Conservation (phyloP, 2,797 vertebrate species). For the Pangasius sanitwongsei region DNA sequence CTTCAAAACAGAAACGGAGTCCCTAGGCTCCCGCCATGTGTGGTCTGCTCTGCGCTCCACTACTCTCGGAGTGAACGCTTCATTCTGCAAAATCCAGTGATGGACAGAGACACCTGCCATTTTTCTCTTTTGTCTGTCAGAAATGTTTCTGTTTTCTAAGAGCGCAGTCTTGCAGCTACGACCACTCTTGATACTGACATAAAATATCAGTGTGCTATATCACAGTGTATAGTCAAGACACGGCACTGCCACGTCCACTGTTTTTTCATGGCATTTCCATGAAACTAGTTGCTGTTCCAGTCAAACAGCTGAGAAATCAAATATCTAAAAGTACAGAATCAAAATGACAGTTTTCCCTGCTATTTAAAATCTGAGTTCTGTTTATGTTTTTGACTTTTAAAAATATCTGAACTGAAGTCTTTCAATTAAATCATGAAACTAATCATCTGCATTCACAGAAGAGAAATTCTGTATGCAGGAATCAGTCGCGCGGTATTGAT, state of each 20-base stretch:
- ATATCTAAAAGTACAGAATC: neutral
- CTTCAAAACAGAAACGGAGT: constrained; percentile 65
- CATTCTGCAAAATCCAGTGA: constrained; percentile 54
- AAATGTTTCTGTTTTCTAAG: constrained; percentile 8
- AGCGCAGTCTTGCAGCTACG: neutral
- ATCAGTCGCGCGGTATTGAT: neutral
- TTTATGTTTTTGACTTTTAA: neutral
- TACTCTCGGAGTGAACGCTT: constrained; percentile 62
- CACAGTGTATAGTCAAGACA: neutral
- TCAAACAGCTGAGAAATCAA: neutral
- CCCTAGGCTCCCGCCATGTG: constrained; percentile 65
- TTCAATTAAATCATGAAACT: neutral
- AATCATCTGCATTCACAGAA: neutral
- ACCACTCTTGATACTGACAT: neutral
- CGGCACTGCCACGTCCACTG: neutral
- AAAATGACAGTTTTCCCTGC: neutral
- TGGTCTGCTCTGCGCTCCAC: constrained; percentile 68
- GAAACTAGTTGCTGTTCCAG: neutral
- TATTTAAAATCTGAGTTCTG: neutral
- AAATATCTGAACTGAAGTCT: neutral
- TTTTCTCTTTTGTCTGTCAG: constrained; percentile 41
- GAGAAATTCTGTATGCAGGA: neutral
- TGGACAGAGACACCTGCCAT: constrained; percentile 48
- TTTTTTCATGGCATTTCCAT: neutral
- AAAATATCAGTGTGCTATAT: neutral